phyloP scores from a whole-genome alignment of 2,888 invertebrate genomes.

The Drosophila parthenogenetica region DNA sequence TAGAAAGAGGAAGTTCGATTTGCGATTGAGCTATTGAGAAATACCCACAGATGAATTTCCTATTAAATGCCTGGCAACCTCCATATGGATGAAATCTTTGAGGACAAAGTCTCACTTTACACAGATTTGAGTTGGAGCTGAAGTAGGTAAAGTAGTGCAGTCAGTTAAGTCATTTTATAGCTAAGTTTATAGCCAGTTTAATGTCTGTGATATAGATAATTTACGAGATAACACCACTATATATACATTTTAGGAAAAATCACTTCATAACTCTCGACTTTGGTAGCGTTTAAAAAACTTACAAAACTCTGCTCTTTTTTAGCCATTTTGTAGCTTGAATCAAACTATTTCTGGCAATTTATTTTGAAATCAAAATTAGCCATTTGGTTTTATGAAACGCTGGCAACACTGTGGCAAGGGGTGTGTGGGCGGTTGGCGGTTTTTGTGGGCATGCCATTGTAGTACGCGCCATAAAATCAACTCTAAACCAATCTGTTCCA shows the following conservation, averaged over 20 bases:
- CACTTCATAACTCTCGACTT: too few species aligned
- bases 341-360: background rate
- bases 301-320: too few species aligned
- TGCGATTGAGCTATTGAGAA: slow-evolving; percentile 31
- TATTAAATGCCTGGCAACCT: slow-evolving; percentile 13
- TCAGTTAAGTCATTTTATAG: too few species aligned
- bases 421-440: background rate
- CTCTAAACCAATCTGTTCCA: slow-evolving; percentile 67
- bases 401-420: background rate
- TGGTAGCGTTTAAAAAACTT: too few species aligned
- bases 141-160: background rate
- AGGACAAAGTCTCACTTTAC: slow-evolving; percentile 11
- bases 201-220: too few species aligned
- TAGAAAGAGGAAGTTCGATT: background rate
- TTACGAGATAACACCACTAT: too few species aligned
- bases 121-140: background rate
- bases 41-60: slow-evolving; percentile 12
- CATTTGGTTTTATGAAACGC: background rate
- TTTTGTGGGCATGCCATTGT: background rate
- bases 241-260: too few species aligned
- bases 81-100: slow-evolving; percentile 24
- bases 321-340: background rate
- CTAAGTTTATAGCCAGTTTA: too few species aligned
- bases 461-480: slow-evolving; percentile 48
- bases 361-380: background rate